Conservation (phyloP, 2,888 invertebrate genomes). For the Thumatha senex region DNA sequence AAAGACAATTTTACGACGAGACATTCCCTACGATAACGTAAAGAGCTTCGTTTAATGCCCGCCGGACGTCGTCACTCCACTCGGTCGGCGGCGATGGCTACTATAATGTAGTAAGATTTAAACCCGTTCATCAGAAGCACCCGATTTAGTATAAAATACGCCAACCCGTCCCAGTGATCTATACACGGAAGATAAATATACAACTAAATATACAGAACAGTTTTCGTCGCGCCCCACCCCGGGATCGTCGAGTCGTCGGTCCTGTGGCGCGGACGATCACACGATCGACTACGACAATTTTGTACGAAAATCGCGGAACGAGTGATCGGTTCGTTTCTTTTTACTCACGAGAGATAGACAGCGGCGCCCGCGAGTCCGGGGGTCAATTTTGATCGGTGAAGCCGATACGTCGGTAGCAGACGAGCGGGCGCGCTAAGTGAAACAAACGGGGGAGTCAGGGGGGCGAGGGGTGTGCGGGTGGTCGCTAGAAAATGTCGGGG, state of each 20-base stretch:
- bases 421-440: too few relatives aligned
- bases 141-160: constrained; percentile 42
- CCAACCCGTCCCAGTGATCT: constrained; percentile 26
- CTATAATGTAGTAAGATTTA: constrained; percentile 47
- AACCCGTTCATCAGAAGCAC: constrained; percentile 51
- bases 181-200: constrained; percentile 27
- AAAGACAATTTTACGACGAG: constrained; percentile 45
- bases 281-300: neutral
- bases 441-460: neutral
- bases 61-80: constrained; percentile 47
- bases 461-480: neutral
- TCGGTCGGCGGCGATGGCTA: constrained; percentile 43
- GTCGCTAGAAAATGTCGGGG: constrained; percentile 92
- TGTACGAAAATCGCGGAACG: neutral
- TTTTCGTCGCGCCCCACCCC: constrained; percentile 10
- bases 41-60: constrained; percentile 54
- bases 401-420: constrained; percentile 37
- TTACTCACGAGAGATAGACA: constrained; percentile 7
- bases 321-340: neutral
- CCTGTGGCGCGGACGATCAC: too few relatives aligned
- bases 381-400: constrained; percentile 21
- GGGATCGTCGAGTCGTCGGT: neutral
- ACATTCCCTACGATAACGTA: constrained; percentile 48
- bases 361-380: constrained; percentile 27
- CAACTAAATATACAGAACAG: constrained; percentile 21